Evolutionary conservation across 2,113 vertebrate genomes (phyloP), one percentile per base, ranked within the genome.

Genomic region (Megaptera novaeangliae): DNA sequence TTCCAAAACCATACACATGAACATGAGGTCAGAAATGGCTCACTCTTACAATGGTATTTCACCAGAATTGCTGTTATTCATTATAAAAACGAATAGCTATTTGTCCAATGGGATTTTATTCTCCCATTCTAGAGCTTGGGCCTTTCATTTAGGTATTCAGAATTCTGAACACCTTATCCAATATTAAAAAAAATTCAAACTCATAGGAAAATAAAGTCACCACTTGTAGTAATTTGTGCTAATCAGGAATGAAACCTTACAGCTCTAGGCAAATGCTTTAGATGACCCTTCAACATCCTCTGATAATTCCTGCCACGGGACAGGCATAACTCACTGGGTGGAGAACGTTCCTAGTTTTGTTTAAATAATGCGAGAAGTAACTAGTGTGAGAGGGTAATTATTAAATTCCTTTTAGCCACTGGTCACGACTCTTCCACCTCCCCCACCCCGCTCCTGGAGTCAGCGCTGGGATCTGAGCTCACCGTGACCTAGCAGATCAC

Each of bases 351-450:
- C 97, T 98, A 83, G 44, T 96, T 98, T 98, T 63, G n/a, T 83
- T 90, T 97, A 98, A 98, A 98, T 97, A 97, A 97, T 93, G 87
- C 78, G 96, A 98, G 94, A 97, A 97, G 81, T 87, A 93, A 95
- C 88, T 93, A 97, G 90, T 86, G 86, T 92, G 83, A 66, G 95
- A 97, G 97, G 34, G 93, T 96, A 97, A 97, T 98, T 96, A 98
- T 97, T 98, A 97, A 98, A 98, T 98, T 97, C 97, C 97, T 98
- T 98, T 98, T 96, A 98, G 96, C 96, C 11, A 46, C 92, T 85
- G 83, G 96, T 93, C 94, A 97, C 88, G 98, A 94, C 97, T 97
- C 93, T 95, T 96, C 94, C 68, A 86, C 77, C 68, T 84, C 29
- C 80, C 96, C 68, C 80, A 96, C 86, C 92, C 88, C 36, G 36